phyloP scores from a whole-genome alignment of 2,113 vertebrate genomes.

The Okapia johnstoni region DNA sequence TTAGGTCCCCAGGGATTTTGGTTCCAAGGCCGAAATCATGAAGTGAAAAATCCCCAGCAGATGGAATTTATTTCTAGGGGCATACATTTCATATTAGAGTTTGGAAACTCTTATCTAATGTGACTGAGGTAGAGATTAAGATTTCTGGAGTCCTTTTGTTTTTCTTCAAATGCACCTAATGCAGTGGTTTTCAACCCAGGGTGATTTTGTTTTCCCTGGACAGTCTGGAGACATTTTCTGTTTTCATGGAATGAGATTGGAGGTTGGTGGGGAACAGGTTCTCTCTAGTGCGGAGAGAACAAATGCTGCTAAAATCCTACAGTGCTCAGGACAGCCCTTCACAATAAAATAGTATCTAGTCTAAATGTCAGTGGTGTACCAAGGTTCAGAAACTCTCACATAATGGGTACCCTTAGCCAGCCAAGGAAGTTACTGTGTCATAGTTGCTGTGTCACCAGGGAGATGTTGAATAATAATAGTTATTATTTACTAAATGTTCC shows the following conservation, averaged over 20 bases:
- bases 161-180: not conserved
- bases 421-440: not conserved
- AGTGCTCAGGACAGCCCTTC: not conserved
- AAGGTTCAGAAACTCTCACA: not conserved
- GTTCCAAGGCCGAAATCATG: not conserved
- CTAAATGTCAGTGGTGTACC: not conserved
- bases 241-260: not conserved
- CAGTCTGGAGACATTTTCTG: not conserved
- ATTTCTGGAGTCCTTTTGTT: not conserved
- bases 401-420: not conserved
- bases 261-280: not conserved
- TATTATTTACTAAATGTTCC: not conserved
- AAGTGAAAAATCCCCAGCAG: not conserved
- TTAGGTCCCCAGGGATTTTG: not conserved
- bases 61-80: not conserved
- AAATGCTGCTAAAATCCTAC: not conserved
- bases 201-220: not conserved
- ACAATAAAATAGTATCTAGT: not conserved
- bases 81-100: not conserved
- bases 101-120: not conserved
- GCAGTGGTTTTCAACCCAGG: not conserved
- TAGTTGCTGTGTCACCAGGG: not conserved
- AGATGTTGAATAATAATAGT: not conserved
- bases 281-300: not conserved
- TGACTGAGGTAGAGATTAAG: not conserved